A percentile compares a stretch with the other conserved stretches of the same genome.
phyloP scores from a whole-genome alignment of 2,888 invertebrate genomes.

The Criorhina ranunculi region DNA sequence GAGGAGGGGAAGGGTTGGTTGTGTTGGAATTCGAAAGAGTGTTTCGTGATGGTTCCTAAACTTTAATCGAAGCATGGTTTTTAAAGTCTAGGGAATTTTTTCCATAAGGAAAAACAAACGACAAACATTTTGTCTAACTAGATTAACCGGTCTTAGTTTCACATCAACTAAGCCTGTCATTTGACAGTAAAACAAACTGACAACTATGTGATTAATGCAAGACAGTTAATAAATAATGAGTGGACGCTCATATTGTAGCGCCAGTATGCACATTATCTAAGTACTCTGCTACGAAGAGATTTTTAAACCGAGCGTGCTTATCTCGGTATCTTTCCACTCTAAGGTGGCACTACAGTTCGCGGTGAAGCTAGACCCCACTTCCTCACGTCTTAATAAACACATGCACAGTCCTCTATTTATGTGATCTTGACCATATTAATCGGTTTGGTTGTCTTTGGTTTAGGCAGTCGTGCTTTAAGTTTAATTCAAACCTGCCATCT shows the following conservation, averaged over 20 bases:
- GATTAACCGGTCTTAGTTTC: neutral
- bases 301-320: too few relatives aligned
- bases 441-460: too few relatives aligned
- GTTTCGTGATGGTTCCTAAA: neutral
- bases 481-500: too few relatives aligned
- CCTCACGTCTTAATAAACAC: too few relatives aligned
- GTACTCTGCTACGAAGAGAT: too few relatives aligned
- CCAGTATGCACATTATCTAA: too few relatives aligned
- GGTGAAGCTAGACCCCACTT: too few relatives aligned
- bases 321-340: too few relatives aligned
- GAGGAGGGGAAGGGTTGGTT: neutral
- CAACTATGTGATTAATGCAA: conserved; percentile 14
- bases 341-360: too few relatives aligned
- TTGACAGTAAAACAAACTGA: conserved; percentile 1
- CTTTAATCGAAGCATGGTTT: neutral
- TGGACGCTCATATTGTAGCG: neutral
- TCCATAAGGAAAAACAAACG: neutral
- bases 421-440: too few relatives aligned
- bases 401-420: too few relatives aligned
- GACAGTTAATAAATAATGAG: conserved; percentile 15
- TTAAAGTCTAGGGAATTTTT: neutral
- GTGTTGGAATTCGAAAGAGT: neutral
- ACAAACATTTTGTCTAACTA: neutral
- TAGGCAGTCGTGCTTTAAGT: too few relatives aligned
- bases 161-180: neutral